phyloP scores from a whole-genome alignment of 2,888 invertebrate species.

The Aromia moschata region DNA sequence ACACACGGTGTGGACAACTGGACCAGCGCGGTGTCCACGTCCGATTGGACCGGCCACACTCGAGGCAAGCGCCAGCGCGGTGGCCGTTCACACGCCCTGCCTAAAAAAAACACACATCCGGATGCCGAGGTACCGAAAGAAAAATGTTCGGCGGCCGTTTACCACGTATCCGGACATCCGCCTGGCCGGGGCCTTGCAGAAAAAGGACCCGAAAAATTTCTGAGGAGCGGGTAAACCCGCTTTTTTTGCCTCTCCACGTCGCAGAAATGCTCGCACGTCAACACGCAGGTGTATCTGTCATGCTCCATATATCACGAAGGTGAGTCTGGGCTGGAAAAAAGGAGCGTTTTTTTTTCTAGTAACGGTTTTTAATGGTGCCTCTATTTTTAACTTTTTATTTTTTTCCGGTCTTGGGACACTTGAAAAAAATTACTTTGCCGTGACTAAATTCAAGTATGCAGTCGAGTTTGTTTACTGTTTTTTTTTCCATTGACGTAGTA shows the following conservation, averaged over 20 bases:
- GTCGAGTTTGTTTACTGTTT: neutral
- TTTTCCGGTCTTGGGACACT: neutral
- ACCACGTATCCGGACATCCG: slow-evolving; percentile 13
- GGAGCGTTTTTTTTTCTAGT: neutral
- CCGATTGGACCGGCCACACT: neutral
- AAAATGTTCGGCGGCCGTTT: neutral
- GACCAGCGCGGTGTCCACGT: neutral
- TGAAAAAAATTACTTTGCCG: neutral
- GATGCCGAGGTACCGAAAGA: slow-evolving; percentile 1
- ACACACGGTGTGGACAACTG: neutral
- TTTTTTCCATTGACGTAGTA: neutral
- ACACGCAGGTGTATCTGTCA: neutral
- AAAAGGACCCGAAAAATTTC: neutral
- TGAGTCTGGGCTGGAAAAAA: no score
- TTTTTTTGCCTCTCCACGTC: neutral
- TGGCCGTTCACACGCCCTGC: slow-evolving; percentile 9
- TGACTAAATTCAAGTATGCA: neutral
- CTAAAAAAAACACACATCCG: slow-evolving; percentile 18
- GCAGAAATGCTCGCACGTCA: neutral
- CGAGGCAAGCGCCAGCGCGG: neutral
- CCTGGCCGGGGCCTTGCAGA: neutral
- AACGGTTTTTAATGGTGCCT: neutral
- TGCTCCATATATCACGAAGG: slow-evolving; percentile 3
- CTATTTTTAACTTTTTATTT: neutral
- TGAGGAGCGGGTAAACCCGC: neutral